phyloP scores from a whole-genome alignment of 2,888 invertebrate species.

The Pediacus dermestoides region DNA sequence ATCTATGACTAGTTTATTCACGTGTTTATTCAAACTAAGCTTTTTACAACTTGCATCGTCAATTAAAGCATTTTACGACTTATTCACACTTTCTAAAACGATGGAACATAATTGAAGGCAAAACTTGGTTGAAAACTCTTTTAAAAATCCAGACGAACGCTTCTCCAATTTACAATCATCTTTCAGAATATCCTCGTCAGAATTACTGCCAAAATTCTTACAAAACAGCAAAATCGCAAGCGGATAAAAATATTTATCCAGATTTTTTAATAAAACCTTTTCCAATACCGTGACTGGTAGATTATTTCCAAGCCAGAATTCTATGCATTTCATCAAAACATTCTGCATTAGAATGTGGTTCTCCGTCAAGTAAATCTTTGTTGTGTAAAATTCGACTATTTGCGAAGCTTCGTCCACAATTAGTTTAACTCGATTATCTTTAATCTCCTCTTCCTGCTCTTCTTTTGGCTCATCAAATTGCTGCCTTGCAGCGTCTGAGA shows the following conservation, averaged over 20 bases:
- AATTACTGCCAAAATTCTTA: constrained; percentile 46
- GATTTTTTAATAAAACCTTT: constrained; percentile 47
- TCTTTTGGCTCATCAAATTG: constrained; percentile 6
- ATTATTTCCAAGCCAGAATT: constrained; percentile 48
- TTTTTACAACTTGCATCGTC: too few species aligned
- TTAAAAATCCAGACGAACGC: constrained; percentile 47
- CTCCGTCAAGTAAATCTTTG: constrained; percentile 45
- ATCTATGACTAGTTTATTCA: too few species aligned
- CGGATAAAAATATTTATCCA: constrained; percentile 51
- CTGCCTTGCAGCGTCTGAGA: constrained; percentile 21
- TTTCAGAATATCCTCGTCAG: constrained; percentile 41
- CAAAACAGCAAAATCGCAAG: constrained; percentile 49
- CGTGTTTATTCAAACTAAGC: too few species aligned
- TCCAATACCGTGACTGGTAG: constrained; percentile 47
- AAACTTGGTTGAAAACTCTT: constrained; percentile 50
- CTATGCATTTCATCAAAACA: constrained; percentile 47
- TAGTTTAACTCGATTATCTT: constrained; percentile 40
- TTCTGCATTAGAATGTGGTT: constrained; percentile 52
- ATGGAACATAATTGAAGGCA: constrained; percentile 50
- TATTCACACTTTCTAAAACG: constrained; percentile 50
- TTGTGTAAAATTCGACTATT: constrained; percentile 48
- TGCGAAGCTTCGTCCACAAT: constrained; percentile 42
- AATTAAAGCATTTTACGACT: constrained; percentile 34
- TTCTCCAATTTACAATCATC: constrained; percentile 31
- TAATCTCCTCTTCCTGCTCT: constrained; percentile 33